Conservation (phyloP, 2,797 vertebrate species). For the Oryzias sinensis region DNA sequence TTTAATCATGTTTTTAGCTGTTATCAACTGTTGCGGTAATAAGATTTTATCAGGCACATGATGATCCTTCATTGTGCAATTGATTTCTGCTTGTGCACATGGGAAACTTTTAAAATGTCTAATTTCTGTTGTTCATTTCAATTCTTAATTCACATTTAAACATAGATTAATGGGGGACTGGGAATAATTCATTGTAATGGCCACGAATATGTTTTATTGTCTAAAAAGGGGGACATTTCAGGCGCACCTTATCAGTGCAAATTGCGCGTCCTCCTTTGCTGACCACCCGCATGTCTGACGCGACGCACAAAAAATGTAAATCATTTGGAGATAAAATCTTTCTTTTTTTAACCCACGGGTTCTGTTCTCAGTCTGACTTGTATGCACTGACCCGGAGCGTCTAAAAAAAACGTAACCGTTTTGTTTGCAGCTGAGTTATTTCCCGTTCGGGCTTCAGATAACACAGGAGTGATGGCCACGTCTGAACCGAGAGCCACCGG, state of each 20-base stretch:
- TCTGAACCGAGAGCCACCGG: conserved; percentile 88
- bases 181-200: too few relatives aligned
- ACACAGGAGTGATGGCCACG: conserved; percentile 85
- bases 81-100: too few relatives aligned
- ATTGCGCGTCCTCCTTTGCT: conserved; percentile 16
- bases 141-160: too few relatives aligned
- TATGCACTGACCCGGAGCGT: neutral
- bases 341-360: conserved; percentile 1
- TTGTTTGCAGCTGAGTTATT: conserved; percentile 54
- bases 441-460: conserved; percentile 53
- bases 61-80: too few relatives aligned
- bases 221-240: conserved; percentile 17
- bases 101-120: too few relatives aligned
- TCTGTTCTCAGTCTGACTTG: neutral
- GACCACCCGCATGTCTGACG: neutral
- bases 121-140: too few relatives aligned
- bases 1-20: too few relatives aligned
- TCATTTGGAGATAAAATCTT: too few relatives aligned
- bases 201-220: conserved; percentile 1
- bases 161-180: too few relatives aligned
- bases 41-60: neutral
- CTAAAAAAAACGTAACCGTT: conserved; percentile 50
- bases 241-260: conserved; percentile 22
- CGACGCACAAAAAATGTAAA: neutral
- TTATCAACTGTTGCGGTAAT: conserved; percentile 2